These are phyloP conservation scores for Allophyes oxyacanthae DNA, from an alignment of 2,888 invertebrate species.

Conservation along the genomic window DNA sequence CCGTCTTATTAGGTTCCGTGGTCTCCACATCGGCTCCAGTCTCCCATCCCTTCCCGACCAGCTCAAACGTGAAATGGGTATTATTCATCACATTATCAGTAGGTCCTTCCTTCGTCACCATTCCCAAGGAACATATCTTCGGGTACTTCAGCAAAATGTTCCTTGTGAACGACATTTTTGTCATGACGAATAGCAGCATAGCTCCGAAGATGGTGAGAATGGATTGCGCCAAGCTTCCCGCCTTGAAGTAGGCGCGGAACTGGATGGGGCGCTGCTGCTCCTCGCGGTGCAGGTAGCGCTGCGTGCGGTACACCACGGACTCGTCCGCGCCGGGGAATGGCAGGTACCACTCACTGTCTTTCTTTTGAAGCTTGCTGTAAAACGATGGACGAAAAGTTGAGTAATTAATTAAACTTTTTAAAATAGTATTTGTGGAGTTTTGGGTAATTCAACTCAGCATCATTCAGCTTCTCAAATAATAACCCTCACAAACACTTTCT, in stretches of 20 bases:
- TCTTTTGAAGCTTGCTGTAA: conserved; percentile 86
- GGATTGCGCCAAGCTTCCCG: conserved; percentile 75
- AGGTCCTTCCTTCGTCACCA: conserved; percentile 91
- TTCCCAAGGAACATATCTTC: conserved; percentile 92
- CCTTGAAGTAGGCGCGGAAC: conserved; percentile 92
- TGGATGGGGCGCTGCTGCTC: conserved; percentile 93
- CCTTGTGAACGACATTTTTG: conserved; percentile 59
- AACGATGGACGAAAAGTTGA: neutral
- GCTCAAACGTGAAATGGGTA: conserved; percentile 91
- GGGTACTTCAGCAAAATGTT: conserved; percentile 68
- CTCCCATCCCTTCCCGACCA: conserved; percentile 95
- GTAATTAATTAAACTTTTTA: too few relatives aligned
- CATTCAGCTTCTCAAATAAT: too few relatives aligned
- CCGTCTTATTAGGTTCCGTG: conserved; percentile 89
- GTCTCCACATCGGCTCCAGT: conserved; percentile 85
- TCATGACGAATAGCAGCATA: conserved; percentile 72
- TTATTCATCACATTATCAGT: conserved; percentile 89
- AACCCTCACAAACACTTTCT: too few relatives aligned
- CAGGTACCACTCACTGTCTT: conserved; percentile 89
- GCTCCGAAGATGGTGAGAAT: conserved; percentile 88
- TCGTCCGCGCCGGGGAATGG: conserved; percentile 96
- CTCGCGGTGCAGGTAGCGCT: conserved; percentile 92
- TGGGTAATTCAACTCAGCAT: too few relatives aligned
- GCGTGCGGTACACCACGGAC: conserved; percentile 94
- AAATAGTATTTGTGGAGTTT: too few relatives aligned